Percentiles rank a stretch among this genome's conserved stretches.
Conservation (phyloP, 1,140 invertebrate genomes). For the Coboldia fuscipes region DNA sequence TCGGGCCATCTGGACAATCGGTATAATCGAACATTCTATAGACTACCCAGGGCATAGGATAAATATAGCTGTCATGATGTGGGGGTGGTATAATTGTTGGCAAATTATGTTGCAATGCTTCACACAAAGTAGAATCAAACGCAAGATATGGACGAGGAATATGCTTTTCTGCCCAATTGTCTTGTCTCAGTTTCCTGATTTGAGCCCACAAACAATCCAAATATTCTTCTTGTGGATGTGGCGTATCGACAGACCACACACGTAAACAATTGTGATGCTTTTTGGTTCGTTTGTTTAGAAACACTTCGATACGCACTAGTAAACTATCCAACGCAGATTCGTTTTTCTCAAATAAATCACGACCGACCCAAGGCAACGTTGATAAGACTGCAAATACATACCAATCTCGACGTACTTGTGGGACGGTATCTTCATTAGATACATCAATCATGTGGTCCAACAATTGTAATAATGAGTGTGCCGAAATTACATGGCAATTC, state of each 20-base stretch:
- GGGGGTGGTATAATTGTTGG: conserved; percentile 73
- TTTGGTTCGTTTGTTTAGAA: conserved; percentile 81
- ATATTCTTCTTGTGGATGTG: conserved; percentile 96
- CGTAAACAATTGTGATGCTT: conserved; percentile 76
- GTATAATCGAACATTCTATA: conserved; percentile 97
- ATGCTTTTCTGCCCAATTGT: conserved; percentile 95
- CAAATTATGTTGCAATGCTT: conserved; percentile 88
- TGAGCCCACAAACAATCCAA: conserved; percentile 95
- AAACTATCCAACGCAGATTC: conserved; percentile 83
- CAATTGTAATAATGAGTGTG: conserved; percentile 74
- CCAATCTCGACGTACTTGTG: conserved; percentile 81
- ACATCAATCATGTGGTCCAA: conserved; percentile 88
- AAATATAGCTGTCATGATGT: conserved; percentile 70
- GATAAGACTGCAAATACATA: conserved; percentile 91
- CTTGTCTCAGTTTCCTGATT: conserved; percentile 70
- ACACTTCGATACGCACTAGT: conserved; percentile 81
- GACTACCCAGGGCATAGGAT: conserved; percentile 78
- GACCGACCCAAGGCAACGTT: conserved; percentile 85
- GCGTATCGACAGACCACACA: conserved; percentile 81
- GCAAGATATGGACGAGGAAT: conserved; percentile 86
- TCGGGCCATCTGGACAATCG: conserved; percentile 84
- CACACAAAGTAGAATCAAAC: conserved; percentile 86
- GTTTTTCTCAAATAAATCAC: conserved; percentile 92
- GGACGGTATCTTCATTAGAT: conserved; percentile 81
- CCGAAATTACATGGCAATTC: conserved; percentile 91